A percentile compares a stretch with the other conserved stretches of the same genome.
Evolutionary conservation across 2,888 invertebrate genomes (phyloP).

Genomic region (Heliconius ismenius): DNA sequence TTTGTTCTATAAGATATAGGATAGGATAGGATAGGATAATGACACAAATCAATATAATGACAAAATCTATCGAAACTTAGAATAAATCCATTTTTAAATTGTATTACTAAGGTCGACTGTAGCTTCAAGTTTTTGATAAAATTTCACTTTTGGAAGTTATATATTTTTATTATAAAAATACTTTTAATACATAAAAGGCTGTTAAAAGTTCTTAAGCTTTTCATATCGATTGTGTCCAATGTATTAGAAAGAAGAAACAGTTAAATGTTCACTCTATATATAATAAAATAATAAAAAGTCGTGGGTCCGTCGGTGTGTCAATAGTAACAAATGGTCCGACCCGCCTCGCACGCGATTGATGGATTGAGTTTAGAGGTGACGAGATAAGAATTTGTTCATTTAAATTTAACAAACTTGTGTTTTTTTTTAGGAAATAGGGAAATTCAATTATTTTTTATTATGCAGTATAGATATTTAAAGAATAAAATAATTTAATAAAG

Average conservation of each 20-base stretch:
- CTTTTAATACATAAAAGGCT: too few species aligned
- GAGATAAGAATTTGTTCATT: constrained; percentile 36
- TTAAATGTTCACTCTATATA: not conserved
- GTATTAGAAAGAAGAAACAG: not conserved
- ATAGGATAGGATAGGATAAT: too few species aligned
- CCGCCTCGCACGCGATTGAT: constrained; percentile 53
- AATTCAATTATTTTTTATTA: not conserved
- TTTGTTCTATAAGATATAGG: too few species aligned
- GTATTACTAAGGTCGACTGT: too few species aligned
- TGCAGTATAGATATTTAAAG: not conserved
- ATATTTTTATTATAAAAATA: too few species aligned
- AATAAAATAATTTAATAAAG: not conserved
- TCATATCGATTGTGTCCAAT: too few species aligned
- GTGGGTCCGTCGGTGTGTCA: constrained; percentile 73
- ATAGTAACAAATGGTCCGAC: constrained; percentile 71
- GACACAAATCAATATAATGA: too few species aligned
- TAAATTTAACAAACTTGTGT: constrained; percentile 5
- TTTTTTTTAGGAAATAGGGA: not conserved
- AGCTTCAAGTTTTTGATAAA: too few species aligned
- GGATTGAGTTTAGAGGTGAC: constrained; percentile 46
- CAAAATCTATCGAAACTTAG: too few species aligned
- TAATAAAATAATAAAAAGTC: constrained; percentile 57
- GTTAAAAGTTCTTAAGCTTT: too few species aligned
- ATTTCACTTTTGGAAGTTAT: too few species aligned
- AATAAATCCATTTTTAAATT: too few species aligned